Base-by-base conservation (phyloP, 2,888 invertebrate species). In the Eupithecia centaureata region DNA sequence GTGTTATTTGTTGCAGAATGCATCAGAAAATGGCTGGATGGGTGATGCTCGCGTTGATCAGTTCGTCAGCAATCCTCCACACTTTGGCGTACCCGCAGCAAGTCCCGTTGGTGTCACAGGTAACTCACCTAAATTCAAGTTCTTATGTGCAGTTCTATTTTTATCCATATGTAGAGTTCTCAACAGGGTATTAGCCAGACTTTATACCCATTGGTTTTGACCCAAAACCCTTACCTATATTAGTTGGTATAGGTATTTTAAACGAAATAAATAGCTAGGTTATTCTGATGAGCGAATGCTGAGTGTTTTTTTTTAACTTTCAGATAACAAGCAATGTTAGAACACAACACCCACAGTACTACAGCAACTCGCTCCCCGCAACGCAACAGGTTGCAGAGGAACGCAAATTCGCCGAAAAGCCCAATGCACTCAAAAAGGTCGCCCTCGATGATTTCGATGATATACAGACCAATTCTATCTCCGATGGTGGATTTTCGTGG, bases 351-450 rank as follows among this genome's bases (percentile, higher is more conserved):
- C 87, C 90, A 1, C 91, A 91, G 75, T 93, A 93, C 78, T 93
- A 92, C 84, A 92, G 91, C 80, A 91, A 93, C 75, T 90, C 93
- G 25, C 79, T 89, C 71, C 90, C 90, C 51, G 75, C 79, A 63
- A 82, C 83, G 32, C 85, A 82, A 86, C 81, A 91, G 90, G 71
- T 92, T 82, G 82, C 91, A 78, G 84, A 95, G 77, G 95, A 95
- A 70, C 94, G 98, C 73, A 98, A 98, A 93, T 97, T 96, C 86
- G 97, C 97, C 0, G 97, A 97, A 84, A 98, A 98, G 86, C 96
- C 97, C 15, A 98, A 98, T 84, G 96, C 97, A 18, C 95, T 97
- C 81, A 98, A 98, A 91, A 98, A 98, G 91, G 97, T 97, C 5
- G 96, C 96, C 2, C 87, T 96, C 35, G 97, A 97, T 79, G 97